These are phyloP conservation scores for Henricia sp. DNA, from an alignment of 53 echinoderm and acorn worm species.

Conservation along the genomic window DNA sequence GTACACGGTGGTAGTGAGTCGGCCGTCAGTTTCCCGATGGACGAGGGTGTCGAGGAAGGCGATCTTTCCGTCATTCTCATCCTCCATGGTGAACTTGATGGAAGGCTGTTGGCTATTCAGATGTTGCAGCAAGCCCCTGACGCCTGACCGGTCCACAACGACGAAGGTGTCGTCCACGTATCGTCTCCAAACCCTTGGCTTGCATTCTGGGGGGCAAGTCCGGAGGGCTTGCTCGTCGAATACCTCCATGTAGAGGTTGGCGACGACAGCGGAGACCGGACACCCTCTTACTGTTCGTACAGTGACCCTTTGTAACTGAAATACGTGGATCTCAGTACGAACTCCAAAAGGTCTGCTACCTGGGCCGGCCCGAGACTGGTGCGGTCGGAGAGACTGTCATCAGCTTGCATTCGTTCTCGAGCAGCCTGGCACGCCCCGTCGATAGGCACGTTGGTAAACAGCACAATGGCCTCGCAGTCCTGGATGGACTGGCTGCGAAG, in stretches of 20 bases:
- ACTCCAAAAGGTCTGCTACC: background rate
- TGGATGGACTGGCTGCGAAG: background rate
- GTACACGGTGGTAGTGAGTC: constrained; percentile 28
- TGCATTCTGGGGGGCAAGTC: background rate
- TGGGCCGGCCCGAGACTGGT: background rate
- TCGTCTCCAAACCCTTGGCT: too few species aligned
- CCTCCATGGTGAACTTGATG: too few species aligned
- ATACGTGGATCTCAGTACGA: background rate
- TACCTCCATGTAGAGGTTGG: background rate
- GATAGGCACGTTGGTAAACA: background rate
- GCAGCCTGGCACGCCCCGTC: background rate
- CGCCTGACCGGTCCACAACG: too few species aligned
- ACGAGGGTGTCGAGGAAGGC: background rate
- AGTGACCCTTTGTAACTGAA: background rate
- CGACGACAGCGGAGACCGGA: background rate
- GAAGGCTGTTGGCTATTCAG: too few species aligned
- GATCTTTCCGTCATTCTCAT: too few species aligned
- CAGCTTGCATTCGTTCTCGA: too few species aligned
- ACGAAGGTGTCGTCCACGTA: too few species aligned
- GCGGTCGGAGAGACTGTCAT: background rate
- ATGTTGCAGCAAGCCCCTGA: too few species aligned
- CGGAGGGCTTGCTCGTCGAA: background rate
- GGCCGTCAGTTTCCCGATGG: constrained; percentile 1
- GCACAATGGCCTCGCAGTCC: background rate
- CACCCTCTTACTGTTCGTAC: background rate